Evolutionary conservation across 2,888 invertebrate species (phyloP).

Genomic region (Cosmopolites sordidus): DNA sequence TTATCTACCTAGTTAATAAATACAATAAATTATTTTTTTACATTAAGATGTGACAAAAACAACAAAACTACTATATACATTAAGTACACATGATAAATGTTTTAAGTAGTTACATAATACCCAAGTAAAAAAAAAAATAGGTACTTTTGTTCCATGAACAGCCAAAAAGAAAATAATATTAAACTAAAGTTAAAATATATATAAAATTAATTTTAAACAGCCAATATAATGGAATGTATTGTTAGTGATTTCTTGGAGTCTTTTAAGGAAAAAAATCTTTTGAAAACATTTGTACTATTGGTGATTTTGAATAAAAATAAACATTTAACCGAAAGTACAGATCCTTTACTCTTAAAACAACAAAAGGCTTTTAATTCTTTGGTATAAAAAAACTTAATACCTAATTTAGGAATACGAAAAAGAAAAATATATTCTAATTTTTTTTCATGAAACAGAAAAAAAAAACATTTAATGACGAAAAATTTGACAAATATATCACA

Average conservation of each 20-base stretch:
- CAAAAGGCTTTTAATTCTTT: not conserved
- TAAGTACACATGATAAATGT: conserved; percentile 17
- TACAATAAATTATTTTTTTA: conserved; percentile 26
- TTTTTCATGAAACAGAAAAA: not conserved
- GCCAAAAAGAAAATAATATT: conserved; percentile 13
- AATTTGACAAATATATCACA: not conserved
- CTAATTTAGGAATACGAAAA: no score
- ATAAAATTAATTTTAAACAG: conserved; percentile 2
- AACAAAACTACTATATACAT: conserved; percentile 23
- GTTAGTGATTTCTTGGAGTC: not conserved
- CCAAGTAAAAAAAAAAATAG: conserved; percentile 15
- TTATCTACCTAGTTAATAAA: conserved; percentile 11
- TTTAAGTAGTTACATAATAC: conserved; percentile 18
- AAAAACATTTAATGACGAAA: not conserved
- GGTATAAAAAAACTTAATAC: no score
- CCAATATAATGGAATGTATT: conserved; percentile 14
- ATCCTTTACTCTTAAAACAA: not conserved
- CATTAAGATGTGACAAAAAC: conserved; percentile 21
- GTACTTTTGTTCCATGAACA: conserved; percentile 19
- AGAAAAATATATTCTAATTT: not conserved
- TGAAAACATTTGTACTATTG: conserved; percentile 13
- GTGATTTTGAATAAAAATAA: conserved; percentile 9
- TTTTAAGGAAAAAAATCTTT: not conserved
- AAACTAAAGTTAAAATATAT: not conserved
- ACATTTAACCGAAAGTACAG: not conserved